Percentiles rank a stretch among this genome's conserved stretches.
Conservation (phyloP, 2,113 vertebrate genomes). For the Thomomys bottae region DNA sequence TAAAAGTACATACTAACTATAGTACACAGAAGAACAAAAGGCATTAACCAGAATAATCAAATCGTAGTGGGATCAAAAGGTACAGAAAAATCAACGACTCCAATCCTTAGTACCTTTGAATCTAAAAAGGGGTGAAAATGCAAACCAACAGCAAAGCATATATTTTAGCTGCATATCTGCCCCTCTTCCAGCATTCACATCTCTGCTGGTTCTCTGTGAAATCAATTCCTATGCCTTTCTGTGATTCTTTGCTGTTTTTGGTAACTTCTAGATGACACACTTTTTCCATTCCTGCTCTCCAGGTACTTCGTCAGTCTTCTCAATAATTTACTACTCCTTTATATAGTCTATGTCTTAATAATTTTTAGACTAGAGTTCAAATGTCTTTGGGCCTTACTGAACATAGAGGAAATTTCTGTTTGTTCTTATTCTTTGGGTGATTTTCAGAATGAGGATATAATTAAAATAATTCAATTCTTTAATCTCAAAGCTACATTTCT, state of each 20-base stretch:
- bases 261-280: neutral
- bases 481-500: conserved; percentile 9
- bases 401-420: neutral
- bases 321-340: neutral
- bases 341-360: neutral
- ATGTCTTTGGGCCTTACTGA: neutral
- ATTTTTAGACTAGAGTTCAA: neutral
- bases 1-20: neutral
- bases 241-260: neutral
- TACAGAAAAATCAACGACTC: neutral
- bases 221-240: neutral
- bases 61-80: neutral
- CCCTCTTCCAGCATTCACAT: neutral
- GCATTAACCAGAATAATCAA: neutral
- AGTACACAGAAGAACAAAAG: conserved; percentile 25
- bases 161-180: neutral
- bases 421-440: neutral
- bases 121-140: neutral
- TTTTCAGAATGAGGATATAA: conserved; percentile 19
- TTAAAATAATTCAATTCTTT: conserved; percentile 37
- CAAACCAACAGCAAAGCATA: neutral
- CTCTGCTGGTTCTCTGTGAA: neutral
- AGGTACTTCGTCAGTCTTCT: neutral
- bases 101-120: neutral
- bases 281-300: neutral